Evolutionary conservation across 1,140 invertebrate species (phyloP).

Genomic region (Drosophila guanche): DNA sequence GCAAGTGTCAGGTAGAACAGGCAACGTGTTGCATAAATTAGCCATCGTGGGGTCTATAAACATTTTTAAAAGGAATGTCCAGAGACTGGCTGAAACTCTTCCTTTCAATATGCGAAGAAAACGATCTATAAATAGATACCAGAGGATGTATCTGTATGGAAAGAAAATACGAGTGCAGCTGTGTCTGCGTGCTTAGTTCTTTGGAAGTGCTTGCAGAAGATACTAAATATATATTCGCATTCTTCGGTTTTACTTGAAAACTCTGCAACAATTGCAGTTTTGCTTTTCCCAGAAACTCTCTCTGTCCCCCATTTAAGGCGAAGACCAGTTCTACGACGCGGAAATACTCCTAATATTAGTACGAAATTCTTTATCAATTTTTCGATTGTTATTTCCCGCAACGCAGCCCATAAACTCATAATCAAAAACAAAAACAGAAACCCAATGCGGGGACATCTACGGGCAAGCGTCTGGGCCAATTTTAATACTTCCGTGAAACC

Average conservation of each 20-base stretch:
- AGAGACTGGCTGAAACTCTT: constrained; percentile 22
- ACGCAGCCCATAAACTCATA: constrained; percentile 33
- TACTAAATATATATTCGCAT: too few species aligned
- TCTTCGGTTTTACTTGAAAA: too few species aligned
- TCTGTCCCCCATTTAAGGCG: neutral
- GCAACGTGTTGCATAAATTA: constrained; percentile 77
- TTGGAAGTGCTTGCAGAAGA: too few species aligned
- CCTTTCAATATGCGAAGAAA: constrained; percentile 29
- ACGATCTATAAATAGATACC: constrained; percentile 19
- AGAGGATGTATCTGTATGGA: neutral
- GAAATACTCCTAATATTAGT: constrained; percentile 10
- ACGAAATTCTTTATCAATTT: constrained; percentile 55
- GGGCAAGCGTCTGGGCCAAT: neutral
- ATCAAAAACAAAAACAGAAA: constrained; percentile 21
- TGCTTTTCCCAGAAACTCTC: constrained; percentile 6
- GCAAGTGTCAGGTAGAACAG: constrained; percentile 54
- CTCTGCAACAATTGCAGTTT: constrained; percentile 17
- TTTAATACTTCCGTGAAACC: constrained; percentile 58
- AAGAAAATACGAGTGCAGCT: neutral
- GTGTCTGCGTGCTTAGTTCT: too few species aligned
- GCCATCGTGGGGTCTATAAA: constrained; percentile 20
- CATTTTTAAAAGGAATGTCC: constrained; percentile 29
- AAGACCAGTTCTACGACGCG: constrained; percentile 32
- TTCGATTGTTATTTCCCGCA: constrained; percentile 40
- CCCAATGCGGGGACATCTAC: neutral